Evolutionary conservation across 2,797 vertebrate genomes (phyloP), one percentile per base, ranked within the genome.

Genomic region (Epinephelus coioides): DNA sequence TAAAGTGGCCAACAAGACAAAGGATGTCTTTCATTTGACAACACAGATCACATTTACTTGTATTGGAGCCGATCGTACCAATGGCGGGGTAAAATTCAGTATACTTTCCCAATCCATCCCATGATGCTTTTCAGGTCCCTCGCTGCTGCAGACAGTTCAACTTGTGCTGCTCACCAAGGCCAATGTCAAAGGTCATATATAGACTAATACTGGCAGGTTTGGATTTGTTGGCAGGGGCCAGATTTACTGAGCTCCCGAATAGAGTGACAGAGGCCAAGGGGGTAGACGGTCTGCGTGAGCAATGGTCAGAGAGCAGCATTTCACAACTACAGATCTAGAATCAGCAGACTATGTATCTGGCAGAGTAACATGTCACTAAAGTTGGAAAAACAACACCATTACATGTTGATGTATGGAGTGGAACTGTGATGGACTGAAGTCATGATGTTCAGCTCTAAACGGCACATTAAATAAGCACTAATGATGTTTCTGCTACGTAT

Each of bases 41-140:
- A 98, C 97, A 98, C 98, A 95, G 97, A 98, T 97, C 96, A 99
- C 97, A 99, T 97, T 94, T 94, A 95, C 92, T 93, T 94, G 97
- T 98, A 98, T 97, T 98, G 97, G 97, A 99, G 97, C 96, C 92
- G 97, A 98, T 98, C 97, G 96, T 99, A 99, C 98, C 98, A 97
- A 98, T 97, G 98, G 97, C 96, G 96, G 97, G 97, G 91, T 97
- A 97, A 98, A 98, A 98, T 96, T 97, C 96, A 96, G 97, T 98
- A 99, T 99, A 99, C 98, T 99, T 98, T 99, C 98, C 98, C 98
- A 99, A 99, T 99, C 97, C 97, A 97, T 98, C 97, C 98, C 97
- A 98, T 97, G 98, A 97, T 97, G 98, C 96, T 97, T 99, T 99
- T 97, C 97, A 96, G 97, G 97, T 99, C 98, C 98, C 98, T 98